These are phyloP conservation scores for Sycophila texana DNA, from an alignment of 2,888 invertebrate species.

Conservation along the genomic window DNA sequence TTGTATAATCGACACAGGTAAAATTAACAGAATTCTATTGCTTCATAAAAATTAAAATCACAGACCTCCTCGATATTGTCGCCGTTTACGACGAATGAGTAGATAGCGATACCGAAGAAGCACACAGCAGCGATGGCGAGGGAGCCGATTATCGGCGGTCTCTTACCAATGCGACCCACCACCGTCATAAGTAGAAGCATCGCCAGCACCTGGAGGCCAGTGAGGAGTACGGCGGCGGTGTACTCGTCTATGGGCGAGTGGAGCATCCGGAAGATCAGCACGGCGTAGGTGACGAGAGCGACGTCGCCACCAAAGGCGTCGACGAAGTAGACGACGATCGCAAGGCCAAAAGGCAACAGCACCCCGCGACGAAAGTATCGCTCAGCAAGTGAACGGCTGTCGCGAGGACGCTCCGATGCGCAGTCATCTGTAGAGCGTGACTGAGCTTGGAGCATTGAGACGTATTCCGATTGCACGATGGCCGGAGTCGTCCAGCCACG, in stretches of 20 bases:
- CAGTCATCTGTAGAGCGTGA: not conserved
- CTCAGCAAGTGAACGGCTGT: not conserved
- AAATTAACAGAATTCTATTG: no score
- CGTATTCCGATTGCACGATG: not conserved
- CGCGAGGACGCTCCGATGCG: no score
- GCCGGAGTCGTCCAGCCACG: slow-evolving; percentile 32
- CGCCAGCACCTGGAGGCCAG: slow-evolving; percentile 10
- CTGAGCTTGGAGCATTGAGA: not conserved
- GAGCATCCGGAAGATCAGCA: slow-evolving; percentile 18
- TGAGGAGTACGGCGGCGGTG: slow-evolving; percentile 26
- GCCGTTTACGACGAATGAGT: not conserved
- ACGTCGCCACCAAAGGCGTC: slow-evolving; percentile 30
- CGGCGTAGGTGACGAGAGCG: slow-evolving; percentile 18
- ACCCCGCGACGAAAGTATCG: slow-evolving; percentile 3
- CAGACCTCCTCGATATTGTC: not conserved
- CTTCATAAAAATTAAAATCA: no score
- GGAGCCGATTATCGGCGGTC: slow-evolving; percentile 14
- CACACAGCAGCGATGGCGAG: not conserved
- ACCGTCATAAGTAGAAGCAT: not conserved
- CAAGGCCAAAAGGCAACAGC: slow-evolving; percentile 9
- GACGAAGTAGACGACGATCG: slow-evolving; percentile 26
- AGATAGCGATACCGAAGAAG: not conserved
- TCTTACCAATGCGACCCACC: slow-evolving; percentile 17
- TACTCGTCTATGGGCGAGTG: slow-evolving; percentile 35
- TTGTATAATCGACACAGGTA: no score